Evolutionary conservation across 2,797 vertebrate species (phyloP), one percentile per base, ranked within the genome.

Genomic region (Champsocephalus esox): DNA sequence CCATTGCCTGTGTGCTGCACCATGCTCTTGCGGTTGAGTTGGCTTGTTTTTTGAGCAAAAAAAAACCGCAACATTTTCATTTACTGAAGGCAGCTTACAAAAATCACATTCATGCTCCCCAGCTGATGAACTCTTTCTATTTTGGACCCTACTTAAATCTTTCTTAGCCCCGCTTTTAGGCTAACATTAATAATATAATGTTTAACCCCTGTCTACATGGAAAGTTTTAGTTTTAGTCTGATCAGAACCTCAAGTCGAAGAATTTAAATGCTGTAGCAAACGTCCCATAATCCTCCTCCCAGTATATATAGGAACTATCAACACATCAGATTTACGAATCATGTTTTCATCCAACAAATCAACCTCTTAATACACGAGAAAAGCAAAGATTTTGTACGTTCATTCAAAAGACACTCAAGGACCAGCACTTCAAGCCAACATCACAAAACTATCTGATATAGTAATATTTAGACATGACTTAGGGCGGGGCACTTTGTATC

Each of bases 391-490:
- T 41, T 52, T 10, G 1, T 17, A 1, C 2, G 48, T 66, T 46
- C 1, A 34, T 14, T 0, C 69, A 81, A 63, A 38, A 38, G 34
- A 38, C 34, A 46, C 13, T 73, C 34, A 17, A 64, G 51, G 8
- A 59, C 5, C 55, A 66, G 54, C 68, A 68, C 49, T 70, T 75
- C 12, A 79, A 64, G 66, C 44, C 43, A 64, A 56, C 11, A 60
- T 19, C 9, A 4, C 3, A 57, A 65, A 57, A 38, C 38, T 34
- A 46, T 13, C 44, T 66, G 41, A 54, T 49, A 32, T 28, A 38
- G 17, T 32, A 13, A 38, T 19, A 16, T 52, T 75, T 32, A 62
- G 14, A 46, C 67, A 74, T 57, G 12, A 70, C 43, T 50, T 51
- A 38, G 17, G 41, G n/a, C 24, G 56, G 72, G 28, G 14, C 11